A percentile compares a stretch with the other conserved stretches of the same genome.
Evolutionary conservation across 2,888 invertebrate genomes (phyloP).

Genomic region (Tiliacea citrago): DNA sequence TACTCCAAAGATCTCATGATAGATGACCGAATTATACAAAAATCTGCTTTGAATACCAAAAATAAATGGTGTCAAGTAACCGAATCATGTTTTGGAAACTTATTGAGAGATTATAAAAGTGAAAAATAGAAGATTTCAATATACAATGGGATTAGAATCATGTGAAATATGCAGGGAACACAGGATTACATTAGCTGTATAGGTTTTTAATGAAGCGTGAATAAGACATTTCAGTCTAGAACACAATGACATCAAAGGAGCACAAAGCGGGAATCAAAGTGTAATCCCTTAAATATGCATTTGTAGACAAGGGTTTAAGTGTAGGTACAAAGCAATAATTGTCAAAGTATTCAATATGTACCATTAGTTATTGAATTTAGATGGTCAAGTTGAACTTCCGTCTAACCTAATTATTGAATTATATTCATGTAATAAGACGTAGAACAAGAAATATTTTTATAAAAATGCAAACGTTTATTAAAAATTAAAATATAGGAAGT

Average conservation of each 20-base stretch:
- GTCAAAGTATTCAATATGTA: constrained; percentile 17
- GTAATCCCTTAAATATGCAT: constrained; percentile 38
- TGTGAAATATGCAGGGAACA: constrained; percentile 39
- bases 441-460: neutral
- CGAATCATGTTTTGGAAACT: constrained; percentile 56
- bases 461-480: neutral
- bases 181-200: constrained; percentile 35
- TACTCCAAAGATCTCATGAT: constrained; percentile 15
- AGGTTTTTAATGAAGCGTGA: constrained; percentile 57
- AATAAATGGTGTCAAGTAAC: constrained; percentile 5
- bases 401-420: neutral
- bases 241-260: constrained; percentile 33
- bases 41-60: constrained; percentile 22
- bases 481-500: constrained; percentile 10
- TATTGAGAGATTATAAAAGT: constrained; percentile 50
- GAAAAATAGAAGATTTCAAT: constrained; percentile 10
- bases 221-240: constrained; percentile 22
- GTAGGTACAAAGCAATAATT: constrained; percentile 27
- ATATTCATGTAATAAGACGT: neutral
- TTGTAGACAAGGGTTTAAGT: constrained; percentile 2
- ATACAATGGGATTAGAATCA: constrained; percentile 34
- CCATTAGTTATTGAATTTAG: neutral
- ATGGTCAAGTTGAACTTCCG: neutral
- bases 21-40: constrained; percentile 31
- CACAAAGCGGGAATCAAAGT: constrained; percentile 17